phyloP scores from a whole-genome alignment of 1,140 invertebrate genomes.

The Sesamia nonagrioides region DNA sequence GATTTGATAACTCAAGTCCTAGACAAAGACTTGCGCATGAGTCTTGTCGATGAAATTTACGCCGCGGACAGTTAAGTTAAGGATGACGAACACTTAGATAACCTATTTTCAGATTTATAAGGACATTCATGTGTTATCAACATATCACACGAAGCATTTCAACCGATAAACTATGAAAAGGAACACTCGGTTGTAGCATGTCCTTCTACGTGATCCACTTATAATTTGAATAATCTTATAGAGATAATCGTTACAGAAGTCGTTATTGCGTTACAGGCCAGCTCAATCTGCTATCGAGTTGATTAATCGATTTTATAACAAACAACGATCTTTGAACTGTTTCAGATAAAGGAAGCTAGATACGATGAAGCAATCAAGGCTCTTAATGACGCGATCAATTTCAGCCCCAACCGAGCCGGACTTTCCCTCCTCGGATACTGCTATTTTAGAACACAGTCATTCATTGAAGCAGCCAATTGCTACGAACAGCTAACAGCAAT shows the following conservation, averaged over 20 bases:
- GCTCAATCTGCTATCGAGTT: slow-evolving; percentile 4
- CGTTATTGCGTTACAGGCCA: no score
- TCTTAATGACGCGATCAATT: slow-evolving; percentile 90
- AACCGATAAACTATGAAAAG: slow-evolving; percentile 32
- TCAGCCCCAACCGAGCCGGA: slow-evolving; percentile 94
- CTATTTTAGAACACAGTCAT: slow-evolving; percentile 98
- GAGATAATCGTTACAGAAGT: no score
- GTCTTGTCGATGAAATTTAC: slow-evolving; percentile 1
- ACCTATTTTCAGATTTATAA: slow-evolving; percentile 53
- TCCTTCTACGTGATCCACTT: slow-evolving; percentile 56
- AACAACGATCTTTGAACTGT: slow-evolving; percentile 6
- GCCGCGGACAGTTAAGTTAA: slow-evolving; percentile 3
- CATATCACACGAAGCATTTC: not conserved
- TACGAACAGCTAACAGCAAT: slow-evolving; percentile 97
- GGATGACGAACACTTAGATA: slow-evolving; percentile 48
- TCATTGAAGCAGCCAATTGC: slow-evolving; percentile 96
- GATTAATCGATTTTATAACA: slow-evolving; percentile 8
- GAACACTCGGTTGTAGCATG: slow-evolving; percentile 54
- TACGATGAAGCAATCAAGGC: slow-evolving; percentile 95
- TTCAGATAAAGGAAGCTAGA: slow-evolving; percentile 97
- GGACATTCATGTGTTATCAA: slow-evolving; percentile 47
- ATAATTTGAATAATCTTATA: slow-evolving; percentile 59
- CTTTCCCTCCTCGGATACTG: slow-evolving; percentile 98
- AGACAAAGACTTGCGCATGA: slow-evolving; percentile 29
- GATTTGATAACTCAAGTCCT: slow-evolving; percentile 40